Evolutionary conservation across 2,797 vertebrate species (phyloP), one percentile per base, ranked within the genome.

Genomic region (Anabas testudineus): DNA sequence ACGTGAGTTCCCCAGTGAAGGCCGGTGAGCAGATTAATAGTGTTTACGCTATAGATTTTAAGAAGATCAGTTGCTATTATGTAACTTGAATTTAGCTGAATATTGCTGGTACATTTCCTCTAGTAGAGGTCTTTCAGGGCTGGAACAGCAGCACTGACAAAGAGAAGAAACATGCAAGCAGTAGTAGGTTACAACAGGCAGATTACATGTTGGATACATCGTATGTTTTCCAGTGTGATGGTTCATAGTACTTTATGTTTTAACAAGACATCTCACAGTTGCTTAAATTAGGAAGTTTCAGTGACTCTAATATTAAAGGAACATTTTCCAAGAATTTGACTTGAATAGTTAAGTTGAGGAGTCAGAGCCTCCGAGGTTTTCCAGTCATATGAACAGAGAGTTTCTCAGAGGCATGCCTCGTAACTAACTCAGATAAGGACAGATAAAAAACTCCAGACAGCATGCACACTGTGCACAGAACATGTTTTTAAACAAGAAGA

Each of bases 21-120:
- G 75, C 81, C 60, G 62, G 43, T 14, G 45, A 61, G 76, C 67
- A 75, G 87, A 90, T 91, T 90, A 90, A 73, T 64, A 18, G 54
- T 66, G 74, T 80, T 88, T 81, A 74, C 60, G 66, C 69, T 82
- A 57, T 82, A 81, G 82, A 88, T 80, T 82, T 86, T 86, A 87
- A 91, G 78, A 76, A 82, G 87, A 87, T 91, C 84, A 83, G 73
- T 46, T 46, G 42, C 46, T 72, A 68, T 92, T 91, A 89, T 36
- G 63, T 86, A 90, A 92, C 64, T 64, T 57, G 62, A 63, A 63
- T 60, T 72, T 39, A 70, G 55, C n/a, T 54, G 64, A 84, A 66
- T 45, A 45, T 26, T 48, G 34, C 59, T 34, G 26, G 18, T n/a
- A 6, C 37, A 32, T 2, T 34, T 62, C 10, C 19, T 54, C 16